Base-by-base conservation (phyloP, 2,113 vertebrate genomes). In the Cephalopterus ornatus region DNA sequence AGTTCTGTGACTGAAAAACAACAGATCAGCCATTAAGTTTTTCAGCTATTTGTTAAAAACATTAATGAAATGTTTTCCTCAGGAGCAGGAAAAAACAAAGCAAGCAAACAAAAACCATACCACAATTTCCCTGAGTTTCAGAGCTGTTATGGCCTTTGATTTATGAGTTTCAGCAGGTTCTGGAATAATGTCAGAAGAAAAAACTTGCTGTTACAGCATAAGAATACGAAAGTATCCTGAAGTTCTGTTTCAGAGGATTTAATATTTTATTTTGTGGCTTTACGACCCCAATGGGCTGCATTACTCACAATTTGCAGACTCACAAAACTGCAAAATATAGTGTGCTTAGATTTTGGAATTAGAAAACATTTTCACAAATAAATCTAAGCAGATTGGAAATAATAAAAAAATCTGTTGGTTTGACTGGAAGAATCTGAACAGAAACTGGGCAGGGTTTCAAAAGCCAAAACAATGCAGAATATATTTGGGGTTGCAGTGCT, bases 371-470 rank as follows among this genome's bases (percentile, higher is more conserved):
- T 76, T 53, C 90, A 75, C 85, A 70, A 68, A 86, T 78, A 81
- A 86, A 59, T 58, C 62, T 35, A 22, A 80, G 83, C 50, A 71
- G 85, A 67, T 85, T 92, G 85, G 95, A 90, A 65, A 55, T 58
- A 35, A 62, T 1, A 83, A n/a, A 76, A 85, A 85, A 95, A 85
- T 67, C 88, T 94, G 76, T 21, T 77, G 37, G 5, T 72, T 88
- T 94, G 8, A 9, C 10, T 68, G 83, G 90, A 32, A 74, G 67
- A 39, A 66, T 63, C 11, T 49, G 50, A 73, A 21, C 59, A 81
- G 88, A 81, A 86, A 88, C 82, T 24, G 72, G 92, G 93, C 85
- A 86, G 1, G 6, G 67, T 87, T 78, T 96, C 93, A 93, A 88
- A 85, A 79, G n/a, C 55, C 82, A 90, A 75, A 93, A 61, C 58